These are phyloP conservation scores for Pipistrellus nathusii DNA, from an alignment of 2,797 vertebrate genomes.

Conservation along the genomic window DNA sequence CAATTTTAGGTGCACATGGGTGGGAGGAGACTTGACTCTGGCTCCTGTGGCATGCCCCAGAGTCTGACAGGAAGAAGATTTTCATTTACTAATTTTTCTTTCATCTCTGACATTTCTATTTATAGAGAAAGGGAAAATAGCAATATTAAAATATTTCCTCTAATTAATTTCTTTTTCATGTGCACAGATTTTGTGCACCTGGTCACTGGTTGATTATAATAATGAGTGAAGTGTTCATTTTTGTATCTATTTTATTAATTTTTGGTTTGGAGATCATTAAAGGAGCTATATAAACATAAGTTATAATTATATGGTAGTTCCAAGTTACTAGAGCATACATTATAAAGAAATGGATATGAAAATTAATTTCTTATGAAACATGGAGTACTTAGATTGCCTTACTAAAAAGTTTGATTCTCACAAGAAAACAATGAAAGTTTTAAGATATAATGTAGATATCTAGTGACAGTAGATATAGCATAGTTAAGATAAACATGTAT, in stretches of 20 bases:
- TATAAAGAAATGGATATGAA: neutral
- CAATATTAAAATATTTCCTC: too few relatives aligned
- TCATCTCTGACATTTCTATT: too few relatives aligned
- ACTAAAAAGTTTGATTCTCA: neutral
- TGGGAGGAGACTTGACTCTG: too few relatives aligned
- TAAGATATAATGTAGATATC: neutral
- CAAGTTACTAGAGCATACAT: neutral
- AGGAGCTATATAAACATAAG: neutral
- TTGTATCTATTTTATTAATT: neutral
- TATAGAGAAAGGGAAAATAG: too few relatives aligned
- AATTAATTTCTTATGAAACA: neutral
- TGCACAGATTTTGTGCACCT: too few relatives aligned
- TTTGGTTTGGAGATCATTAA: neutral
- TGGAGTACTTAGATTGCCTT: neutral
- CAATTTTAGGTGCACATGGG: too few relatives aligned
- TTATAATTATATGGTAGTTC: neutral
- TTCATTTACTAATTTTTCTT: too few relatives aligned
- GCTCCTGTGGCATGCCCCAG: too few relatives aligned
- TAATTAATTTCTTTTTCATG: too few relatives aligned
- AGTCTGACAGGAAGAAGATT: too few relatives aligned
- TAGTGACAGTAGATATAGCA: neutral
- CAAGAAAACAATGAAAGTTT: neutral
- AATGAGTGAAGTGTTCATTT: neutral
- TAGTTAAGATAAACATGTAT: neutral
- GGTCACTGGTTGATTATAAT: neutral